Base-by-base conservation (phyloP, 2,113 vertebrate genomes). In the Patagioenas fasciata region DNA sequence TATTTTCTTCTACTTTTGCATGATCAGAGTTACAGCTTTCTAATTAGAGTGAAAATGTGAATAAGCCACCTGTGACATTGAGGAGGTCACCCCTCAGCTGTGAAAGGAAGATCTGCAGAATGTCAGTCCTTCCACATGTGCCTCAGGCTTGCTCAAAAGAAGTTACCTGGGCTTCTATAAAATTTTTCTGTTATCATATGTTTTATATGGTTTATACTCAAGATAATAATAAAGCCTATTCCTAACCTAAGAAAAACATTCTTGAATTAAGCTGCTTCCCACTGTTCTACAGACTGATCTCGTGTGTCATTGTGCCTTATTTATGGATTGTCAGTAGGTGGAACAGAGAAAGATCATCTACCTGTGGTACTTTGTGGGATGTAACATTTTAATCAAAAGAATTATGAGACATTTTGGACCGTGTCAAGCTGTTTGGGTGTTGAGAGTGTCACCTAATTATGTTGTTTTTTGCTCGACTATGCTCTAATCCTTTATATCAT, bases 51-150 rank as follows among this genome's bases (percentile, higher is more conserved):
- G 15, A 34, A 73, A 83, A 79, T 14, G 17, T 67, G 28, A 61
- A 44, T 24, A 18, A 57, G 29, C 2, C 14, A 20, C 23, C 25
- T 87, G 29, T 72, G 31, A 29, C 18, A 31, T 56, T 12, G 12
- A 73, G 47, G 28, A 44, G 3, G 10, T 51, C 14, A 0, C 34
- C 31, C 25, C 11, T 66, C 1, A 1, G 23, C 32, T 62, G 32
- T 0, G 0, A 40, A n/a, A 57, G 4, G 19, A 50, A 31, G 28
- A 13, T 28, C 60, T 67, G 62, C 16, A 32, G 40, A 62, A 44
- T 20, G 12, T 34, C 5, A 38, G 16, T 23, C 50, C 34, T 67
- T 38, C 28, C 24, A 34, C 10, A 11, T 0, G 0, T 29, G 19
- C 23, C 10, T 64, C 31, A 61, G 16, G 29, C 65, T 56, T 56